Evolutionary conservation across 2,113 vertebrate genomes (phyloP), one percentile per base, ranked within the genome.

Genomic region (Notothenia rossii): DNA sequence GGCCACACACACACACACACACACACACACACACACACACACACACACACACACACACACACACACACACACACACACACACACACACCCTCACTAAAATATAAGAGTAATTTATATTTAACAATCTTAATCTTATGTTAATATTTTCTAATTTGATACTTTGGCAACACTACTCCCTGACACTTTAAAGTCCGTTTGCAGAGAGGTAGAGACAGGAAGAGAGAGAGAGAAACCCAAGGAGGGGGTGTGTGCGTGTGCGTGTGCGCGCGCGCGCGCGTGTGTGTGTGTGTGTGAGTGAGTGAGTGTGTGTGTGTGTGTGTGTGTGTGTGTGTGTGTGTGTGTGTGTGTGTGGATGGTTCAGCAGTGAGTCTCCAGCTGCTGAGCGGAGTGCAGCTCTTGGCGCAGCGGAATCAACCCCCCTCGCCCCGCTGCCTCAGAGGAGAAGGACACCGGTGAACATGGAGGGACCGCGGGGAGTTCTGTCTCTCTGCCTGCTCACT

Each of bases 361-460:
- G 77, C 87, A 86, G 80, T 88, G 78, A 88, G 49, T 86, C 84
- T 89, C 79, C 86, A 87, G 90, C 88, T 90, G 88, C 77, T 66
- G 87, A 75, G 86, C 76, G 75, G 85, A 85, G 77, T 25, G 78
- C 80, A 88, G 78, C 71, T 40, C 61, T 29, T 46, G n/a, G 76
- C 12, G 2, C 63, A 54, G 56, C 43, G 18, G 58, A 67, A n/a
- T n/a, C n/a, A n/a, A n/a, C n/a, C 36, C 58, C 50, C 53, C 64
- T 46, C 75, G 12, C 29, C 3, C 53, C 15, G 46, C 10, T 8
- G 1, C 18, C 4, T 18, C 67, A 5, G 3, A 50, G 8, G 70
- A 81, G 72, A 85, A 70, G 77, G 81, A 87, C 22, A 40, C 2
- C 13, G 50, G 6, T 48, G 43, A 69, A 66, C 54, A 93, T 93